Evolutionary conservation across 2,113 vertebrate genomes (phyloP).

Genomic region (human): DNA sequence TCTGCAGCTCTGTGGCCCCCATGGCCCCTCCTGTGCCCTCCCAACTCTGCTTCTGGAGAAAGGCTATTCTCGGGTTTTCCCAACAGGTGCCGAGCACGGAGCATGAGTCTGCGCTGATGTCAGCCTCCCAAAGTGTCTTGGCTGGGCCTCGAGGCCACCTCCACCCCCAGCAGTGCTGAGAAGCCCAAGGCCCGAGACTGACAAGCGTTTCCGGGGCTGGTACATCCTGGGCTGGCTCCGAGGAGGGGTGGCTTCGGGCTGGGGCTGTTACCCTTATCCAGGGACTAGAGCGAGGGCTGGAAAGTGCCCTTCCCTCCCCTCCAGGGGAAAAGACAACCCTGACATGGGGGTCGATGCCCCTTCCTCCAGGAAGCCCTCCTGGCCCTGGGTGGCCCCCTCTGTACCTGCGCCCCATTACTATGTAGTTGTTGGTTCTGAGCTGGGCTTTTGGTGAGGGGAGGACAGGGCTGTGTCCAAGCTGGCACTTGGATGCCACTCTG

Average conservation of each 20-base stretch:
- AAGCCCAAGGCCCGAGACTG: neutral
- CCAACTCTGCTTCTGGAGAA: neutral
- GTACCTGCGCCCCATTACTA: neutral
- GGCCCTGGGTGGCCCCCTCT: rapidly evolving
- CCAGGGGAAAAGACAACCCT: neutral
- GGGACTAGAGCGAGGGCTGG: neutral
- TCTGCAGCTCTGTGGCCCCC: neutral
- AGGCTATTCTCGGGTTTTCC: constrained; percentile 30
- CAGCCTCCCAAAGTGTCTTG: constrained; percentile 27
- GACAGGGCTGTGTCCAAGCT: neutral
- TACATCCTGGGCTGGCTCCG: neutral
- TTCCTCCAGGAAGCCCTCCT: neutral
- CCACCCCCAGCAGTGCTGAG: neutral
- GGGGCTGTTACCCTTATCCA: no score
- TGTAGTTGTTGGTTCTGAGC: neutral
- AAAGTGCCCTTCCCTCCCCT: neutral
- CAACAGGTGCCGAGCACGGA: neutral
- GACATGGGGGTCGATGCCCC: rapidly evolving
- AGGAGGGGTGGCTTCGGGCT: neutral
- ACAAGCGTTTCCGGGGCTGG: neutral
- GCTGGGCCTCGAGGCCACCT: neutral
- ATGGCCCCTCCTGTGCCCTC: constrained; percentile 38
- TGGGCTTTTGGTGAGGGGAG: neutral
- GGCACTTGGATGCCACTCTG: neutral
- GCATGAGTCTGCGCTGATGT: neutral